phyloP scores from a whole-genome alignment of 2,113 vertebrate species.

The Psilopsiagon aurifrons region DNA sequence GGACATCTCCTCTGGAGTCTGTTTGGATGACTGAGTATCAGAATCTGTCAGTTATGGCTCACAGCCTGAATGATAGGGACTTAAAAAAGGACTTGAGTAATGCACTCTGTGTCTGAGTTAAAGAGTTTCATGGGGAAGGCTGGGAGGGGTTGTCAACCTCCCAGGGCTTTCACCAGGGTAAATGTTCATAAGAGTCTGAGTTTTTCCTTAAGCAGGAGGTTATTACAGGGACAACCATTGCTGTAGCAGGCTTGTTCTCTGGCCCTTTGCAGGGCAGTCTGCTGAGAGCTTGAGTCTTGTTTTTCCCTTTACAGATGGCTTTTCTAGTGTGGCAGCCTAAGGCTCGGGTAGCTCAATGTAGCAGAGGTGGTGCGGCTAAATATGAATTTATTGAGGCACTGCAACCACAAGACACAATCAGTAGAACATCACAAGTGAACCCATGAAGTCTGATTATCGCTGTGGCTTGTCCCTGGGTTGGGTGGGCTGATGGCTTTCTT shows the following conservation, averaged over 20 bases:
- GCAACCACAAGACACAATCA: not conserved
- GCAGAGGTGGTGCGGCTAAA: not conserved
- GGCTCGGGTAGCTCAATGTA: not conserved
- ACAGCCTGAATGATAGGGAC: not conserved
- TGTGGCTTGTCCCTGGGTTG: not conserved
- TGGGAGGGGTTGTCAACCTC: not conserved
- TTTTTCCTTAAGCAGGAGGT: not conserved
- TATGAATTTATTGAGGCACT: not conserved
- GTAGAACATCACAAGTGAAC: not conserved
- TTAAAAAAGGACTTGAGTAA: not conserved
- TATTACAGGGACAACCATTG: not conserved
- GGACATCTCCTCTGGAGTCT: not conserved
- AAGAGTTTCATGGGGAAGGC: not conserved
- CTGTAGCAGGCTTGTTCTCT: not conserved
- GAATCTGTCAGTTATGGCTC: not conserved
- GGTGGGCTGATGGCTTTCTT: not conserved
- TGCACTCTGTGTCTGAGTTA: not conserved
- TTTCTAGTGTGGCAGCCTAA: accelerated
- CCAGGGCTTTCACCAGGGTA: not conserved
- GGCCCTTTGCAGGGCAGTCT: not conserved
- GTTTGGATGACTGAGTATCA: not conserved
- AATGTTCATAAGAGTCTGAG: not conserved
- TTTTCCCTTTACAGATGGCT: not conserved
- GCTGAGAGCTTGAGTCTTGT: not conserved
- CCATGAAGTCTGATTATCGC: not conserved